Percentiles rank a stretch among this genome's conserved stretches.
These are phyloP conservation scores for Amblyornis subalaris DNA, from an alignment of 2,113 vertebrate species.

Conservation along the genomic window DNA sequence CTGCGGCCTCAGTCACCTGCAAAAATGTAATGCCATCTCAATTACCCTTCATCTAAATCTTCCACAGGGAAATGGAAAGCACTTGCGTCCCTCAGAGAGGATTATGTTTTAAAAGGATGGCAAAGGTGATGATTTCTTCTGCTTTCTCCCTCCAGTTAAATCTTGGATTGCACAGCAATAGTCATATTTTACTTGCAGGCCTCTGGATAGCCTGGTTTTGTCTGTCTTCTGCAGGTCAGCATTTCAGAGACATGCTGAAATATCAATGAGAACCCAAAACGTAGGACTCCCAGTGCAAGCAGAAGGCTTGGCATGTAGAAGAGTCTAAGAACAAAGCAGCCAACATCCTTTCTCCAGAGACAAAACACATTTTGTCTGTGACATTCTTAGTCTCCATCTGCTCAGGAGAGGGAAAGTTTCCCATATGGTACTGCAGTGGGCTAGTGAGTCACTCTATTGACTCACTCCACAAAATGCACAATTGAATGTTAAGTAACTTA, in stretches of 20 bases:
- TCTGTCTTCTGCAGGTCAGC: background rate
- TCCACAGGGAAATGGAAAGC: background rate
- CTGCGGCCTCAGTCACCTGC: background rate
- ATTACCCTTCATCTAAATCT: background rate
- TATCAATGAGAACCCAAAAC: conserved; percentile 29
- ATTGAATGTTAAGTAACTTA: conserved; percentile 65
- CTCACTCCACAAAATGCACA: conserved; percentile 51
- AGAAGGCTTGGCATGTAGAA: conserved; percentile 58
- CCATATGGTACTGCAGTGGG: conserved; percentile 63
- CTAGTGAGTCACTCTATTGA: conserved; percentile 38
- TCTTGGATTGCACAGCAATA: background rate
- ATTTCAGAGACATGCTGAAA: background rate
- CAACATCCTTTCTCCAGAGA: conserved; percentile 67
- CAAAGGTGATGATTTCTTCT: background rate
- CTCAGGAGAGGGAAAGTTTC: conserved; percentile 60
- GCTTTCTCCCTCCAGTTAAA: background rate
- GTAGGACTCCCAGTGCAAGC: conserved; percentile 7
- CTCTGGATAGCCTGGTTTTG: background rate
- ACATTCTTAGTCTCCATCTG: conserved; percentile 72
- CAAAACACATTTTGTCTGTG: conserved; percentile 71
- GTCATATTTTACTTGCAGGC: background rate
- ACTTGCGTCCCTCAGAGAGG: background rate
- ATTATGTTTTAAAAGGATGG: background rate
- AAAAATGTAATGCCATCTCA: background rate
- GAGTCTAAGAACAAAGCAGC: conserved; percentile 66